These are phyloP conservation scores for Bicyclus anynana DNA, from an alignment of 1,140 invertebrate species.

Conservation along the genomic window DNA sequence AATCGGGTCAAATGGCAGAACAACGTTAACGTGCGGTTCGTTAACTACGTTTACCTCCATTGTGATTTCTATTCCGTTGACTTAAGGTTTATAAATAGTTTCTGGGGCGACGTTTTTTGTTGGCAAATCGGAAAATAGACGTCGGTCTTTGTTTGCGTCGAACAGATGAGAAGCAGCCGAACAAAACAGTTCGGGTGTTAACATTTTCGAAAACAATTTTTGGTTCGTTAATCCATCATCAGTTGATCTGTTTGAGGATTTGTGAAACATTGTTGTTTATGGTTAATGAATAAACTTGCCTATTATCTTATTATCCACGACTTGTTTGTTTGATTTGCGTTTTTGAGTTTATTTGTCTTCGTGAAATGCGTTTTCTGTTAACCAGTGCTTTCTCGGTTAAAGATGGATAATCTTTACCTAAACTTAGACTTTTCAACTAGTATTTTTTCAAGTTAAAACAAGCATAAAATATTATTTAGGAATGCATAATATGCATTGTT, in stretches of 20 bases:
- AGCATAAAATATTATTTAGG: too few species aligned
- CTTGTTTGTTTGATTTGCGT: slow-evolving; percentile 5
- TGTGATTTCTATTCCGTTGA: slow-evolving; percentile 27
- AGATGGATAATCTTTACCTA: too few species aligned
- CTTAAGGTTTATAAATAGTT: slow-evolving; percentile 23
- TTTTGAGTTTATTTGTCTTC: not conserved
- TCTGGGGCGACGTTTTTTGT: slow-evolving; percentile 9
- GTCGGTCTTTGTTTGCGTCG: slow-evolving; percentile 47
- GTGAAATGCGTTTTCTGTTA: not conserved
- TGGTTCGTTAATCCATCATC: slow-evolving; percentile 55
- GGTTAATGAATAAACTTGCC: slow-evolving; percentile 25
- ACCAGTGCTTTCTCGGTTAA: too few species aligned
- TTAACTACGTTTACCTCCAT: slow-evolving; percentile 19
- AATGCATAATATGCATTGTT: too few species aligned
- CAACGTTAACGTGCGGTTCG: slow-evolving; percentile 17
- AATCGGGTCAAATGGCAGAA: slow-evolving; percentile 25
- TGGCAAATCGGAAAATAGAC: slow-evolving; percentile 30
- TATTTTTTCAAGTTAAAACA: too few species aligned
- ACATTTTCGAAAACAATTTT: slow-evolving; percentile 47
- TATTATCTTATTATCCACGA: slow-evolving; percentile 10
- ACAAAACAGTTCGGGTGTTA: slow-evolving; percentile 47
- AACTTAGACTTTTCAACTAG: too few species aligned
- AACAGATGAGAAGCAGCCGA: slow-evolving; percentile 60
- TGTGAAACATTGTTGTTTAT: slow-evolving; percentile 32
- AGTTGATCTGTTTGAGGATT: slow-evolving; percentile 29